Evolutionary conservation across 2,113 vertebrate species (phyloP), one percentile per base, ranked within the genome.

Genomic region (Andinoacara biseriatus): DNA sequence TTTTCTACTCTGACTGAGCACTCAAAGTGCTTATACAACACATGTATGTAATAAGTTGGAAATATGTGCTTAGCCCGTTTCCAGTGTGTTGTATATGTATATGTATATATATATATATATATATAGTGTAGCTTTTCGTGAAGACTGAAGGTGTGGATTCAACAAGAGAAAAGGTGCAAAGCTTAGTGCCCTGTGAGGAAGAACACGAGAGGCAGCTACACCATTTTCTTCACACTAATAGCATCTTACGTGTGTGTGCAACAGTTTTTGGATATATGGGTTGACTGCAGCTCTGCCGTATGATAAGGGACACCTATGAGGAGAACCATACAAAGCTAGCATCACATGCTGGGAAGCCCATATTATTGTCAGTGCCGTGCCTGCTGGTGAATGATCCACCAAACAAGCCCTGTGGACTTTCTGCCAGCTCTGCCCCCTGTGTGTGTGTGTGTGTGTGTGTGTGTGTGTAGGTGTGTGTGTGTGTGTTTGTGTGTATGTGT

Each of bases 41-140:
- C 26, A 26, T 26, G 26, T 3, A 52, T 20, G 15, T 69, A 69
- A 69, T 31, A 49, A 52, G 43, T 31, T 52, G 43, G 63, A 86
- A 67, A 74, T 17, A 84, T 72, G 80, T 82, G 76, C 31, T 78
- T 85, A 81, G 82, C 33, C 8, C 43, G 35, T 78, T 77, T 78
- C 61, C 82, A 87, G 24, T 1, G 0, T 56, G 26, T 43, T 72
- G 2, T 56, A 43, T 40, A 8, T 38, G 9, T 33, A 33, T 33
- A 33, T 33, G 9, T 38, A 38, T 38, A 38, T 38, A 10, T 40
- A 10, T 11, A 10, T 40, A 3, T 43, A 11, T 43, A 43, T 26
- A 26, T 46, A 26, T 26, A 26, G 33, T 35, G 33, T 35, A 7
- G 6, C 81, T 81, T 80, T 76, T 46, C 58, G 20, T 58, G 3